phyloP scores from a whole-genome alignment of 2,113 vertebrate species.

The Cygnus buccinator region DNA sequence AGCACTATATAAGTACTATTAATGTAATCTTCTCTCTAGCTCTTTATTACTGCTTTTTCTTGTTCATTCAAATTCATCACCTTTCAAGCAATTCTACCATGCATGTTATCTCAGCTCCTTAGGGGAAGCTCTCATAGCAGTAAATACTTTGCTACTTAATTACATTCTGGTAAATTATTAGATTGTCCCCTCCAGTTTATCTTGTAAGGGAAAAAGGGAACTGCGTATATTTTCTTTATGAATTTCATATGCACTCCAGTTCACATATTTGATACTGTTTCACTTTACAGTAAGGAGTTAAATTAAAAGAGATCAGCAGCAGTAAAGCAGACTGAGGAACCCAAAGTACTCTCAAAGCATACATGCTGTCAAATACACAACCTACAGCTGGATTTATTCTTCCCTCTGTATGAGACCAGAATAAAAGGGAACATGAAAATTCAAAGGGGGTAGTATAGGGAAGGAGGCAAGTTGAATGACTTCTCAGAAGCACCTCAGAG shows the following conservation, averaged over 20 bases:
- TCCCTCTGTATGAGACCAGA: not conserved
- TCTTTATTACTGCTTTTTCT: not conserved
- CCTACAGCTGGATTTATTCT: not conserved
- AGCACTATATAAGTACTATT: not conserved
- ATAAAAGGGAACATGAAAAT: not conserved
- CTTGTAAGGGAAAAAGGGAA: not conserved
- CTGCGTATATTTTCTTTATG: not conserved
- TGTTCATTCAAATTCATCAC: not conserved
- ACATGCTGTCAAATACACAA: not conserved
- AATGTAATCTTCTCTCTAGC: not conserved
- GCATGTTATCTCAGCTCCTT: slow-evolving; percentile 14
- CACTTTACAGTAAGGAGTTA: not conserved
- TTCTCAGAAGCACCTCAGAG: not conserved
- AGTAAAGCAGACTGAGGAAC: not conserved
- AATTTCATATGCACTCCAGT: not conserved
- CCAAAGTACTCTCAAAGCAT: not conserved
- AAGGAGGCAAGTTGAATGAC: not conserved
- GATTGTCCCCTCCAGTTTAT: not conserved
- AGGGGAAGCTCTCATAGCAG: not conserved
- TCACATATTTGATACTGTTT: not conserved
- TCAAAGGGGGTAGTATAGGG: not conserved
- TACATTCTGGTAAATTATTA: slow-evolving; percentile 26
- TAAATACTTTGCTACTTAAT: slow-evolving; percentile 43
- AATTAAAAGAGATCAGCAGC: not conserved
- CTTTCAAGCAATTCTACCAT: not conserved